Conservation (phyloP, 2,797 vertebrate species). For the Enteromius afrohamiltoni region DNA sequence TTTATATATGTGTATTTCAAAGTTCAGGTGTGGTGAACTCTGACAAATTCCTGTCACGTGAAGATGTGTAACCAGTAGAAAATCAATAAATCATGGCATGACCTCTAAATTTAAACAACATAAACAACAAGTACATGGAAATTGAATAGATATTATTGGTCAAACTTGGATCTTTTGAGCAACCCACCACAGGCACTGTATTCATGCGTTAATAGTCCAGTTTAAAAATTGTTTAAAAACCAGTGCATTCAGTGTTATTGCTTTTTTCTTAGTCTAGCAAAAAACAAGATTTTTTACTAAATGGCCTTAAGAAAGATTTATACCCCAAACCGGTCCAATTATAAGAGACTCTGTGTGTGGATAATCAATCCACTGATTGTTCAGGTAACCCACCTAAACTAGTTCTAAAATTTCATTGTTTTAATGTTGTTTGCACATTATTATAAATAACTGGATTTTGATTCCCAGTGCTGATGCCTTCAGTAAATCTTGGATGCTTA, state of each 20-base stretch:
- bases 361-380: background rate
- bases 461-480: conserved; percentile 2
- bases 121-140: background rate
- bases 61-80: background rate
- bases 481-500: conserved; percentile 13
- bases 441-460: conserved; percentile 1
- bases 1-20: background rate
- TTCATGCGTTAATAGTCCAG: background rate
- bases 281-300: background rate
- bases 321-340: background rate
- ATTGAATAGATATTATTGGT: background rate
- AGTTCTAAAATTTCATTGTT: background rate
- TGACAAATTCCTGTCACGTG: background rate
- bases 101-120: background rate
- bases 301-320: background rate
- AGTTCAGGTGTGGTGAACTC: background rate
- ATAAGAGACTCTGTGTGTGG: background rate
- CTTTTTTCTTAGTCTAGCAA: background rate
- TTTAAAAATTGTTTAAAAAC: background rate
- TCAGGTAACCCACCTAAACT: background rate
- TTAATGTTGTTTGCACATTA: background rate
- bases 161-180: too few relatives aligned
- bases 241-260: background rate
- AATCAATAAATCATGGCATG: background rate
- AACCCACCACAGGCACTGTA: background rate